phyloP scores from a whole-genome alignment of 2,888 invertebrate genomes.

The Nomada hirtipes region DNA sequence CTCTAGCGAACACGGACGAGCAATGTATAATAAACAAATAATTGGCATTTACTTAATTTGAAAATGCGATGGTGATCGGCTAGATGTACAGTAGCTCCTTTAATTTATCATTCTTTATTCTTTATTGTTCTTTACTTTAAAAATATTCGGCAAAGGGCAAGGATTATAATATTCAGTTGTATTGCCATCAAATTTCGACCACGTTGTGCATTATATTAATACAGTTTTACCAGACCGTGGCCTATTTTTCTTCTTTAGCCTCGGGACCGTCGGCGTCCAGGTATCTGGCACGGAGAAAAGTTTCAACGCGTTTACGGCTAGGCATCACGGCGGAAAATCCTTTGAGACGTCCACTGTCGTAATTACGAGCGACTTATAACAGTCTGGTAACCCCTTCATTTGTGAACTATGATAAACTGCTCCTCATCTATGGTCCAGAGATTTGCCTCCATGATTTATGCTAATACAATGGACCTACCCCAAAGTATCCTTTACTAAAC shows the following conservation, averaged over 20 bases:
- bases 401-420: constrained; percentile 73
- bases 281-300: constrained; percentile 30
- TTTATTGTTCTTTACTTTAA: neutral
- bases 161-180: too few relatives aligned
- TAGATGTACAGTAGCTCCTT: neutral
- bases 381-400: constrained; percentile 70
- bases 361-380: constrained; percentile 66
- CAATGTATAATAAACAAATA: neutral
- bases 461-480: constrained; percentile 76
- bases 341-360: constrained; percentile 49
- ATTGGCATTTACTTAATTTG: neutral
- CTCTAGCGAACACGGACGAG: constrained; percentile 35
- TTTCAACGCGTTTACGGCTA: constrained; percentile 28
- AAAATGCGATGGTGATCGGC: neutral
- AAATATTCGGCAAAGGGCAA: neutral
- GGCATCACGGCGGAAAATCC: constrained; percentile 48
- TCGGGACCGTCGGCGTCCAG: constrained; percentile 5
- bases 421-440: constrained; percentile 56
- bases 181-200: too few relatives aligned
- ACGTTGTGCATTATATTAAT: neutral
- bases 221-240: neutral
- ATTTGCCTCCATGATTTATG: constrained; percentile 78
- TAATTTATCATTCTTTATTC: neutral
- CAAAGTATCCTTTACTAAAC: constrained; percentile 74
- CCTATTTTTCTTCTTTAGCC: neutral